Conservation (phyloP, 1,140 invertebrate genomes). For the Nylanderia fulva region DNA sequence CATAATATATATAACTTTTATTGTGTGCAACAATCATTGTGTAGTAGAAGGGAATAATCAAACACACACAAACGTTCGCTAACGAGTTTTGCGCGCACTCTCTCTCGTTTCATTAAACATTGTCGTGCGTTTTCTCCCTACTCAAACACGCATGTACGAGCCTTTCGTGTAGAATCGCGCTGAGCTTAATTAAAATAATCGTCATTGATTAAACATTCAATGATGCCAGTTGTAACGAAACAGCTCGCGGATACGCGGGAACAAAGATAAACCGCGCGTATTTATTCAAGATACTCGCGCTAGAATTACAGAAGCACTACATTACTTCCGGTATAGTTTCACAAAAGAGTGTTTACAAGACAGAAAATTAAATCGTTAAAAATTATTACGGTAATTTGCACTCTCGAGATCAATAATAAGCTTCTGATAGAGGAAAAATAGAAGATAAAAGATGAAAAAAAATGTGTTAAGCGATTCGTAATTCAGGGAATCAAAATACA, state of each 20-base stretch:
- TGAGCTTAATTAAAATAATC: slow-evolving; percentile 53
- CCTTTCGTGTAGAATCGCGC: background rate
- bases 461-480: background rate
- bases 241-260: slow-evolving; percentile 12
- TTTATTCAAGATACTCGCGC: slow-evolving; percentile 18
- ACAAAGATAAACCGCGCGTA: slow-evolving; percentile 2
- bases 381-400: background rate
- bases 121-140: slow-evolving; percentile 3
- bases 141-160: slow-evolving; percentile 14
- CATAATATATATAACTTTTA: background rate
- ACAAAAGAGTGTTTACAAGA: background rate
- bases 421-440: background rate
- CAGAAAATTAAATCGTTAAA: background rate
- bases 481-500: background rate
- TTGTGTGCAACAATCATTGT: background rate
- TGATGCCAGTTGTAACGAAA: background rate
- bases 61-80: slow-evolving; percentile 6
- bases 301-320: background rate
- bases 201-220: slow-evolving; percentile 29
- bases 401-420: background rate
- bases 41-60: background rate
- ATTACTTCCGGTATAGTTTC: background rate
- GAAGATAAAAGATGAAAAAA: background rate
- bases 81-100: slow-evolving; percentile 22
- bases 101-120: slow-evolving; percentile 31